Percentiles rank a stretch among this genome's conserved stretches.
Conservation (phyloP, 2,888 invertebrate species). For the Drosophila prostipennis region DNA sequence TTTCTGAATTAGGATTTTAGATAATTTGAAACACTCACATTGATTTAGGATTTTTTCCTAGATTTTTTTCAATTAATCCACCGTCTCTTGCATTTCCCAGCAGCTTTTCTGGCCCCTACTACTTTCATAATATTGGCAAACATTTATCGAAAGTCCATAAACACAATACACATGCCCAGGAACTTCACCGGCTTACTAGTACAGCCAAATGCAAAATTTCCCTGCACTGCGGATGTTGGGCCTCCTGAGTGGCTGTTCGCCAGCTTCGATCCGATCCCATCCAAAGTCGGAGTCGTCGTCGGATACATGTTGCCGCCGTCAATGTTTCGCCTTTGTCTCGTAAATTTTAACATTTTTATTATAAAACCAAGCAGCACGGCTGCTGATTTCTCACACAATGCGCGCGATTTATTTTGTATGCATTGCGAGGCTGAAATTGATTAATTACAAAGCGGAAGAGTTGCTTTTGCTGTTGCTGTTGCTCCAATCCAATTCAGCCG, state of each 20-base stretch:
- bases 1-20: neutral
- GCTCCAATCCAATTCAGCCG: conserved; percentile 14
- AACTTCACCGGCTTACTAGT: conserved; percentile 10
- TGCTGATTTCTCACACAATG: conserved; percentile 63
- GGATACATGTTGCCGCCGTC: conserved; percentile 70
- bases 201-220: conserved; percentile 26
- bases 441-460: conserved; percentile 74
- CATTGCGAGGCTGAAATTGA: conserved; percentile 68
- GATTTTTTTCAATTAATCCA: neutral
- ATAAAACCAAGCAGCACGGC: conserved; percentile 42
- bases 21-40: neutral
- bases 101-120: conserved; percentile 48
- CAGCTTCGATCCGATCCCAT: conserved; percentile 2
- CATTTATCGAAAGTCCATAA: conserved; percentile 65
- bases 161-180: conserved; percentile 40
- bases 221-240: conserved; percentile 16
- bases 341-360: conserved; percentile 75
- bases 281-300: conserved; percentile 3
- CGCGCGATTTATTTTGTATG: conserved; percentile 69
- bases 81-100: conserved; percentile 17
- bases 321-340: conserved; percentile 74
- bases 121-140: conserved; percentile 62
- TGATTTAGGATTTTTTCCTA: neutral
- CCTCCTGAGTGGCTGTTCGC: conserved; percentile 10
- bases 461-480: neutral